Base-by-base conservation (phyloP, 2,888 invertebrate species). In the Drosophila dives region DNA sequence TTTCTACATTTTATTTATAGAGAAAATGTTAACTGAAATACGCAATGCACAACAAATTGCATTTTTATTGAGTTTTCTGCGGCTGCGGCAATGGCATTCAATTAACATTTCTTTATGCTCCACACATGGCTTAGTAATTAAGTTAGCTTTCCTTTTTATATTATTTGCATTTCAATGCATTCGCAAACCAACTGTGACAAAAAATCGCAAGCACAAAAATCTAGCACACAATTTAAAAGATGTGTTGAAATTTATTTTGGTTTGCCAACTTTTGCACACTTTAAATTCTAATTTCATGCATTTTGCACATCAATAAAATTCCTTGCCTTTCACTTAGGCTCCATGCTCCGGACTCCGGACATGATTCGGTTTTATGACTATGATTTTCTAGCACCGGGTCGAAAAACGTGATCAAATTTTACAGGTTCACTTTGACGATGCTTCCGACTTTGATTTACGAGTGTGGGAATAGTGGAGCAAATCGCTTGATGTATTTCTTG, bases 201-300 rank as follows among this genome's bases (percentile, higher is more conserved):
- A 23, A 48, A 53, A 66, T 77, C 76, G 38, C 80, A 74, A 67
- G 38, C 40, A 42, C 33, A 33, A 38, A 40, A 17, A 40, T 55
- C 29, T 36, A 23, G 26, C n/a, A 12, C 59, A 45, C 23, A 49
- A 29, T 62, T 67, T 58, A 61, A 56, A 20, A 50, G 55, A 69
- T 72, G 50, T 76, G 38, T 23, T 58, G 34, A 64, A 63, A 72
- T 76, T 56, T 64, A 36, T 62, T 62, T 73, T 60, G 58, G 48
- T 23, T 42, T 74, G 36, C 40, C 62, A 65, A 26, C 40, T 80
- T 74, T 54, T 64, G 55, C 78, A 80, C 76, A 80, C 79, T 85
- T 87, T 84, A 81, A 86, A 82, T 86, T 84, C 83, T 89, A 90
- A 90, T 90, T 90, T 90, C 90, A 90, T 90, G 90, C 90, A 90